Evolutionary conservation across 2,888 invertebrate genomes (phyloP), one percentile per base, ranked within the genome.

Genomic region (Malthinus flaveolus): DNA sequence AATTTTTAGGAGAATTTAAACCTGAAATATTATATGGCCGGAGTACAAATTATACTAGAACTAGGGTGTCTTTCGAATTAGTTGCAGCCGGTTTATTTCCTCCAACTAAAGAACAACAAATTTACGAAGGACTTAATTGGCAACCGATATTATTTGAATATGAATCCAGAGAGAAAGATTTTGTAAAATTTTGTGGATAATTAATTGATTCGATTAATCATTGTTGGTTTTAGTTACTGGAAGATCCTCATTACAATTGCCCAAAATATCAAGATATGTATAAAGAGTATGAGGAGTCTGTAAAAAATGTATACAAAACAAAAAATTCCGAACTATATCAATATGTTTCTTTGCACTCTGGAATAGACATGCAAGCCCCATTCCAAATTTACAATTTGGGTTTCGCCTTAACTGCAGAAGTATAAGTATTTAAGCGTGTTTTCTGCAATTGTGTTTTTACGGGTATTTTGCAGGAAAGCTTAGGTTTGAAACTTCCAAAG

Each of bases 41-140:
- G 35, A 87, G 87, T 35, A 87, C 89, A 0, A 84, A 87, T 70
- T 86, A 82, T 68, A 85, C 86, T 51, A 80, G 90, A 45, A 90
- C 91, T 0, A 83, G 90, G 76, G 88, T 88, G 82, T 87, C 88
- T 3, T 86, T 86, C 0, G 79, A 87, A 63, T 78, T 87, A 11
- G 85, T 88, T 3, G 77, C 89, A 51, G 85, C 88, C 1, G 89
- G 86, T 0, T 71, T 91, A 23, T 90, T 84, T 73, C 87, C 87
- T 1, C 87, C 87, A 0, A 71, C 72, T 4, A 79, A 80, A 7
- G 68, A 78, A 13, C 80, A 83, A 71, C 78, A 81, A 59, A 87
- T 86, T 86, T 82, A 83, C 66, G 68, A 75, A 11, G 49, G 60
- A 1, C 37, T 74, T 3, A 63, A 64, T 1, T 74, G 74, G 74